Evolutionary conservation across 2,888 invertebrate genomes (phyloP), one percentile per base, ranked within the genome.

Genomic region (Chaetoderma sp.): DNA sequence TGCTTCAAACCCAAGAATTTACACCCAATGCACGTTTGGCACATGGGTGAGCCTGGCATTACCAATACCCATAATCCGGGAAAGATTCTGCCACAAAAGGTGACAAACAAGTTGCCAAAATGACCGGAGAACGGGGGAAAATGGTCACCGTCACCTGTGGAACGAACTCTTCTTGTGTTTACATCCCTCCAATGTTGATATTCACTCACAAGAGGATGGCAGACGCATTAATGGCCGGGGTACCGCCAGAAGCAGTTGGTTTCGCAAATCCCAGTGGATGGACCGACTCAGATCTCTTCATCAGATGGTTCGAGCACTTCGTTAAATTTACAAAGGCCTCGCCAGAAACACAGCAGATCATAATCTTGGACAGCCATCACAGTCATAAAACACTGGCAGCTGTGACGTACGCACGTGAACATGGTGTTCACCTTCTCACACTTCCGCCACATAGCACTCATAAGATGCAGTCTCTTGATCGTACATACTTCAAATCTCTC

Each of bases 231-330:
- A 67, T 77, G 65, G 71, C 76, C 59, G 78, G 77, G 30, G 77
- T 80, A 21, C 81, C 83, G 56, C 70, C 79, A 39, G 79, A 78
- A 23, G 65, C 82, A 49, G 72, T 71, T 60, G 80, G 76, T 47
- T n/a, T n/a, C n/a, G n/a, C n/a, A 60, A 75, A 72, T 73, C 70
- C 76, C 32, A 74, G 66, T 68, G 80, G 80, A 6, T 85, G 81
- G 80, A 81, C 78, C 61, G 69, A 72, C 28, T 30, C 42, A 8
- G 68, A 71, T 13, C 44, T 73, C 4, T 78, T 78, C 50, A 4
- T 71, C 8, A 67, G 74, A 33, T 82, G 82, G 81, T 74, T 84
- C 47, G 63, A 76, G 52, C 83, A 87, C 76, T 88, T 88, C 72
- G 64, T 85, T 18, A 54, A 72, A 25, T 58, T 68, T 47, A 62